These are phyloP conservation scores for Prosopocoilus inquinatus DNA, from an alignment of 2,888 invertebrate species.

Conservation along the genomic window DNA sequence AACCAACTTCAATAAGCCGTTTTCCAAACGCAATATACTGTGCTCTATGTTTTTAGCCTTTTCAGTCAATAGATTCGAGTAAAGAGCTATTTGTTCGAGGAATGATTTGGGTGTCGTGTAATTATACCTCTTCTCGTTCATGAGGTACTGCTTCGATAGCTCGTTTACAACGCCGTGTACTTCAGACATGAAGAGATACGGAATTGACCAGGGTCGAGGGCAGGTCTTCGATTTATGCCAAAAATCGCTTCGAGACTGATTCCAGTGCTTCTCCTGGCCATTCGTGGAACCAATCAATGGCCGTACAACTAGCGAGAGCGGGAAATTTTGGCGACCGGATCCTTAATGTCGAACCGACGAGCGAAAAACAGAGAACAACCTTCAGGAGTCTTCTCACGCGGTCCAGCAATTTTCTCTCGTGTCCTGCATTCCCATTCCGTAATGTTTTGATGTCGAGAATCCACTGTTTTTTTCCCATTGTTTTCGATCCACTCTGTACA, in stretches of 20 bases:
- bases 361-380: constrained; percentile 88
- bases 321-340: constrained; percentile 90
- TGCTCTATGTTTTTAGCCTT: constrained; percentile 69
- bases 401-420: constrained; percentile 92
- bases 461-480: too few relatives aligned
- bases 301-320: constrained; percentile 87
- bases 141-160: constrained; percentile 75
- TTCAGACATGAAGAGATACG: constrained; percentile 84
- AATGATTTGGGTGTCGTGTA: constrained; percentile 97
- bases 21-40: constrained; percentile 78
- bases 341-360: constrained; percentile 86
- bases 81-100: constrained; percentile 86
- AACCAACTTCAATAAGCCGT: constrained; percentile 83
- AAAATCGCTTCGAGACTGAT: constrained; percentile 83
- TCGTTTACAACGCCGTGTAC: constrained; percentile 87
- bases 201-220: constrained; percentile 62
- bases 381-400: constrained; percentile 76
- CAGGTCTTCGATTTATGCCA: constrained; percentile 72
- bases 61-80: constrained; percentile 66
- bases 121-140: constrained; percentile 87
- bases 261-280: constrained; percentile 91
- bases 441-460: too few relatives aligned
- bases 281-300: constrained; percentile 96
- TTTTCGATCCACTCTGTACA: too few relatives aligned
- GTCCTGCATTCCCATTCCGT: constrained; percentile 78